phyloP scores from a whole-genome alignment of 2,113 vertebrate genomes.

The Oxygymnocypris stewartii region DNA sequence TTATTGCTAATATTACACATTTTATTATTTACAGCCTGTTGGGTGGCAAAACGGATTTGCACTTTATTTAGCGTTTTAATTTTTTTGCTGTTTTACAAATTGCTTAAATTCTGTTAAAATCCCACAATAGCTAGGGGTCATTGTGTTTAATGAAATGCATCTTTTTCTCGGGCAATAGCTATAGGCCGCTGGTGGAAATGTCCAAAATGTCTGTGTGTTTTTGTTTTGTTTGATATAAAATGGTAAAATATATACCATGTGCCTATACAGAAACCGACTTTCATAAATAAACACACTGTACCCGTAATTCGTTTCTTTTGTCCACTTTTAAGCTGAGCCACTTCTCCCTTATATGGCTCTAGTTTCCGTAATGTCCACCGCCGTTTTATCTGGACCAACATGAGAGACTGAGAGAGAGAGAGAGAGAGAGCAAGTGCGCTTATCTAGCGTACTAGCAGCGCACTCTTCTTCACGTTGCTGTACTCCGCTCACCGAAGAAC shows the following conservation, averaged over 20 bases:
- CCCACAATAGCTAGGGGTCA: neutral
- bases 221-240: neutral
- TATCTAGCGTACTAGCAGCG: neutral
- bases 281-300: neutral
- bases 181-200: neutral
- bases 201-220: neutral
- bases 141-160: neutral
- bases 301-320: neutral
- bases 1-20: neutral
- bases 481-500: neutral
- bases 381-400: neutral
- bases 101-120: neutral
- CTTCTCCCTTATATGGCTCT: slow-evolving; percentile 5
- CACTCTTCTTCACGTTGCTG: neutral
- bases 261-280: neutral
- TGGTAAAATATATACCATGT: no score
- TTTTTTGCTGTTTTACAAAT: no score
- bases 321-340: neutral
- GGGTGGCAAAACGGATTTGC: no score
- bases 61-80: no score
- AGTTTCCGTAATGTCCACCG: neutral
- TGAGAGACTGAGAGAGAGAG: neutral
- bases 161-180: neutral
- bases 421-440: neutral
- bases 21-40: neutral